Evolutionary conservation across 2,113 vertebrate genomes (phyloP).

Genomic region (Hypanus sabinus): DNA sequence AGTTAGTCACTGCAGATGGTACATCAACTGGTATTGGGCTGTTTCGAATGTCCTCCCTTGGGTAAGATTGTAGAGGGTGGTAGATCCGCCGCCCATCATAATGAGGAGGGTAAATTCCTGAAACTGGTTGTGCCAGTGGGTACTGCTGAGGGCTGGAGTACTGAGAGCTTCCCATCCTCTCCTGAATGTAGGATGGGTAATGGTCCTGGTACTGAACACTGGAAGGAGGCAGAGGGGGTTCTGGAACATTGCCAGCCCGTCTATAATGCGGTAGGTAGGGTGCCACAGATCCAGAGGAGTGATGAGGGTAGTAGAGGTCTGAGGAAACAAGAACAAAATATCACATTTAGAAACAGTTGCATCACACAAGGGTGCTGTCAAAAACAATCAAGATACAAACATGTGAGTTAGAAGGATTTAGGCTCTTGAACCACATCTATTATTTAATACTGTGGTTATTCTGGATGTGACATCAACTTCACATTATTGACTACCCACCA

Average conservation of each 20-base stretch:
- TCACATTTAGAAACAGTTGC: neutral
- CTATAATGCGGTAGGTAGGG: constrained; percentile 61
- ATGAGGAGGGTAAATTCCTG: constrained; percentile 66
- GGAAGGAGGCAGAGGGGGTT: constrained; percentile 43
- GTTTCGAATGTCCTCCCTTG: constrained; percentile 76
- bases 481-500: no score
- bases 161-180: constrained; percentile 66
- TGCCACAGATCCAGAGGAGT: constrained; percentile 67
- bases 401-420: no score
- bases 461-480: no score
- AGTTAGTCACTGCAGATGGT: constrained; percentile 67
- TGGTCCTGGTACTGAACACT: constrained; percentile 71
- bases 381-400: neutral
- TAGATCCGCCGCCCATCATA: constrained; percentile 76
- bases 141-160: constrained; percentile 74
- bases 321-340: constrained; percentile 39
- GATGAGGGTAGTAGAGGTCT: constrained; percentile 81
- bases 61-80: constrained; percentile 68
- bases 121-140: constrained; percentile 56
- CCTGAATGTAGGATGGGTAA: constrained; percentile 71
- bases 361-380: neutral
- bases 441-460: no score
- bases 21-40: constrained; percentile 82
- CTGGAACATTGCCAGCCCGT: constrained; percentile 65
- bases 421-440: no score